phyloP scores from a whole-genome alignment of 2,888 invertebrate genomes.

The Philaethria dido region DNA sequence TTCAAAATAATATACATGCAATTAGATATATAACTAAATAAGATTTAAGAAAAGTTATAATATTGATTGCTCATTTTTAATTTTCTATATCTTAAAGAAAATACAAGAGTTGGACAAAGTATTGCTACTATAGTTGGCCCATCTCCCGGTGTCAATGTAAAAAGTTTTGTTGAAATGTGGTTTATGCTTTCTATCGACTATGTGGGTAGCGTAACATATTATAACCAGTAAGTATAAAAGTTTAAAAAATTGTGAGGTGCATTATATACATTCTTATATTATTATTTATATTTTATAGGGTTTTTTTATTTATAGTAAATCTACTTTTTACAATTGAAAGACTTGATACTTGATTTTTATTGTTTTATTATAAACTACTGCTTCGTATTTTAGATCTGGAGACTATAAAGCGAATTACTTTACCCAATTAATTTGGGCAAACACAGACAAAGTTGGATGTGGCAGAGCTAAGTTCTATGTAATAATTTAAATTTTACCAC shows the following conservation, averaged over 20 bases:
- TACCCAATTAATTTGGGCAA: conserved; percentile 76
- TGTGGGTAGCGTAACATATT: conserved; percentile 63
- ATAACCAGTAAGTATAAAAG: conserved; percentile 62
- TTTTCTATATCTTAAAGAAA: conserved; percentile 49
- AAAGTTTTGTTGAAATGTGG: conserved; percentile 72
- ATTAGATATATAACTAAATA: too few relatives aligned
- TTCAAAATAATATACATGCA: too few relatives aligned
- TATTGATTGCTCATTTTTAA: not conserved
- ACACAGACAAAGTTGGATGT: conserved; percentile 69
- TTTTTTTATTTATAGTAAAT: too few relatives aligned
- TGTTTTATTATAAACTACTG: not conserved
- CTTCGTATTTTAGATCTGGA: conserved; percentile 32
- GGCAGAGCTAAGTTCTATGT: conserved; percentile 72
- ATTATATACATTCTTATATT: too few relatives aligned
- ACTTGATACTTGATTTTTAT: not conserved
- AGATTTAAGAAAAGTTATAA: too few relatives aligned
- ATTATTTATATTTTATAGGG: too few relatives aligned
- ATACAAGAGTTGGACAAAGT: conserved; percentile 64
- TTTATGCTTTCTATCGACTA: conserved; percentile 66
- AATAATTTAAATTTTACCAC: conserved; percentile 46
- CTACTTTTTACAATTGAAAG: not conserved
- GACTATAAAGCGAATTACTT: conserved; percentile 53
- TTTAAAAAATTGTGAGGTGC: too few relatives aligned
- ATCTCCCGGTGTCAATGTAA: conserved; percentile 60
- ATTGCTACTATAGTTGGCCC: conserved; percentile 64